Evolutionary conservation across 2,113 vertebrate species (phyloP), one percentile per base, ranked within the genome.

Genomic region (Sprattus sprattus): DNA sequence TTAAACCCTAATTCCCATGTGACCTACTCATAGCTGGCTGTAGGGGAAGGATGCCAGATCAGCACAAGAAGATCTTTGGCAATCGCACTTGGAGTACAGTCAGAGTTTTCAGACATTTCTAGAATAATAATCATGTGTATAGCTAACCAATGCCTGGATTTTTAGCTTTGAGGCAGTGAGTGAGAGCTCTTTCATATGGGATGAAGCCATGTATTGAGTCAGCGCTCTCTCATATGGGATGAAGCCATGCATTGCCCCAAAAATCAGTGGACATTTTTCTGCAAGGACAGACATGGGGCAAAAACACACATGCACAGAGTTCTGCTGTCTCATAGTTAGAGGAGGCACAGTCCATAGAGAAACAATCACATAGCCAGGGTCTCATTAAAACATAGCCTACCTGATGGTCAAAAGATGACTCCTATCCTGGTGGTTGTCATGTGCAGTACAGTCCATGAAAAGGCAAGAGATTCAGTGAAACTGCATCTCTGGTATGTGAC

Each of bases 1-100:
- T 78, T 83, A 52, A 45, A 78, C 57, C 71, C 3, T 57, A 87
- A 46, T 85, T 45, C n/a, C 39, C 80, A 54, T 50, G 46, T 82
- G 81, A 18, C 64, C 71, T 44, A 78, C 71, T 39, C 71, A 78
- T 78, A 11, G 32, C 71, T 16, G 71, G 71, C 25, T 78, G 39
- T 78, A 15, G 25, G 39, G 13, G 13, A 6, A 28, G 20, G 1
- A 39, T 44, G 15, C 64, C n/a, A 67, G n/a, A 28, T 8, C 25
- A 28, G 64, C 64, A 10, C 64, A 28, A 39, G 8, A 28, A 39
- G 8, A 28, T 25, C n/a, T 64, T 4, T 64, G 60, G 22, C 22
- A 64, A 67, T 28, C 2, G 2, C 39, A 39, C 1, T 39, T 39
- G 2, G n/a, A 28, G 64, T 11, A 13, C n/a, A 25, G 25, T 28